Evolutionary conservation across 2,797 vertebrate species (phyloP).

Genomic region (Enteromius thamalakanensis): DNA sequence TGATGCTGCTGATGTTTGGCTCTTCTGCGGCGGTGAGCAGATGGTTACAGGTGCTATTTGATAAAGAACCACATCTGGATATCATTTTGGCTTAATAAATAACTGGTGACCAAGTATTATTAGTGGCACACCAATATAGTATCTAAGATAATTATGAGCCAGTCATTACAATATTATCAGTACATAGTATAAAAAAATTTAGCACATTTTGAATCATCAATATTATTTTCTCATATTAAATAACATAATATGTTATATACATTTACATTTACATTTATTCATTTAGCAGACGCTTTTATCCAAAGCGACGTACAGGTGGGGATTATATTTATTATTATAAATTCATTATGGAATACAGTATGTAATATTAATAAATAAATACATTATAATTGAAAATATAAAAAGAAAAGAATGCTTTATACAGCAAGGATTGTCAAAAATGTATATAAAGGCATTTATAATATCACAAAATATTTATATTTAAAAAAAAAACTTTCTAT

Average conservation of each 20-base stretch:
- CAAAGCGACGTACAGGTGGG: no score
- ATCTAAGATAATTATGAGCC: background rate
- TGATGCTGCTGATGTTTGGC: background rate
- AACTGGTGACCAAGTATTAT: background rate
- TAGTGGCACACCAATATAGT: background rate
- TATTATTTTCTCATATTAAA: background rate
- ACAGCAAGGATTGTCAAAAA: background rate
- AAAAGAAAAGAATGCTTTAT: background rate
- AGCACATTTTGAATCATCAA: background rate
- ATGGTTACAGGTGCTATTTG: background rate
- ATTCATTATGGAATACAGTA: background rate
- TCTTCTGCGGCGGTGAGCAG: no score
- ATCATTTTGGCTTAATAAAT: background rate
- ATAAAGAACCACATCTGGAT: background rate
- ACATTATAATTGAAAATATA: background rate
- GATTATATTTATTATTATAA: background rate
- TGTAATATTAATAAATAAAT: background rate
- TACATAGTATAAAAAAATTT: no score
- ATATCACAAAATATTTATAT: background rate
- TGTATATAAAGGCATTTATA: background rate
- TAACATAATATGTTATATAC: no score
- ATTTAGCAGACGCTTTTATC: no score
- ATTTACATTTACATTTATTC: no score
- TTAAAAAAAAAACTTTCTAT: background rate
- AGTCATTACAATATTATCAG: background rate